Evolutionary conservation across 92 coral and sea anemone species (phyloP).

Genomic region (Pocillopora grandis): DNA sequence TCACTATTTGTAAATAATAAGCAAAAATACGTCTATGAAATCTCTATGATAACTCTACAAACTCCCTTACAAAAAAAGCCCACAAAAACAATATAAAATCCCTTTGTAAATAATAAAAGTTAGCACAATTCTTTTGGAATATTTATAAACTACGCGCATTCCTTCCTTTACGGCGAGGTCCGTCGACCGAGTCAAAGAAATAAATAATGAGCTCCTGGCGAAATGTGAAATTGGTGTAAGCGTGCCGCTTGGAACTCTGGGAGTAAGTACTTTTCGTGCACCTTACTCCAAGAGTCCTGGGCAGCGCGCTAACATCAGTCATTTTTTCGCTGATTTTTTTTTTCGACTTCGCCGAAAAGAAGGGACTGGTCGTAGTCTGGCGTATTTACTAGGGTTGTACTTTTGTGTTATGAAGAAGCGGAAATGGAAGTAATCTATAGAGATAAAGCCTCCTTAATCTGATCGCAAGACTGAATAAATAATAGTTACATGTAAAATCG

Average conservation of each 20-base stretch:
- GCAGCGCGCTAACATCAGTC: no score
- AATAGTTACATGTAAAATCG: slow-evolving; percentile 9
- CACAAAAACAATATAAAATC: not conserved
- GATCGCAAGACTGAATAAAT: slow-evolving; percentile 4
- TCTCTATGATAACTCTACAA: not conserved
- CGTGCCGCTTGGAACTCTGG: no score
- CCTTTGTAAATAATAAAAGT: no score
- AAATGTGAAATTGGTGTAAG: no score
- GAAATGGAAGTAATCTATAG: not conserved
- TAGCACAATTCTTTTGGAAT: no score
- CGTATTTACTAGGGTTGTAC: not conserved
- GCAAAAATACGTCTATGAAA: not conserved
- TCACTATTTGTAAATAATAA: not conserved
- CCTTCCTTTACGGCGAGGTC: no score
- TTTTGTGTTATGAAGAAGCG: not conserved
- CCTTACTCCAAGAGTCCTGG: no score
- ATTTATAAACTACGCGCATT: no score
- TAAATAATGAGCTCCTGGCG: no score
- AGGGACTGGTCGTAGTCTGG: not conserved
- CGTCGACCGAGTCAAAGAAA: no score
- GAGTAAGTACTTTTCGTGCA: no score
- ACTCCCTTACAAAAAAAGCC: not conserved
- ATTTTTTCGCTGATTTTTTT: not conserved
- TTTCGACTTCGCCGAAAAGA: not conserved
- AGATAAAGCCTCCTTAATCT: not conserved